Evolutionary conservation across 2,797 vertebrate species (phyloP), one percentile per base, ranked within the genome.

Genomic region (Pelodytes ibericus): DNA sequence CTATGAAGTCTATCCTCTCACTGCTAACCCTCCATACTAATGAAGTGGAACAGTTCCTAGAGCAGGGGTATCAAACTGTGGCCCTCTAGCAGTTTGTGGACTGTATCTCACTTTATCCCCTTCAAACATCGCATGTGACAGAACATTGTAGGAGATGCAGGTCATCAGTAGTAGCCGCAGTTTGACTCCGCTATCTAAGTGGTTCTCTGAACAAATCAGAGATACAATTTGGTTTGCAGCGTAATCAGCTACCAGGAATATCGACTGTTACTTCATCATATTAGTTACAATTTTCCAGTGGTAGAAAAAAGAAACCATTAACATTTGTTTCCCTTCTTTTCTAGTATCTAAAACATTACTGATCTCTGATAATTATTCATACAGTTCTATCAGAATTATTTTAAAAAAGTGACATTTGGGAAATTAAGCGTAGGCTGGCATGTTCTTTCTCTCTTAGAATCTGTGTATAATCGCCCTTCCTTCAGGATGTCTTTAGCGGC

Each of bases 281-380:
- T 53, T 24, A 53, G 20, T 53, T 5, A 16, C 3, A 20, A 53
- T 53, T 53, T 53, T 24, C 22, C n/a, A 53, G 49, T 24, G 7
- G 72, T 83, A 81, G 82, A 70, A 39, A 79, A 83, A 49, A 36
- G 64, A 70, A 61, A 49, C 77, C 74, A 69, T 16, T 80, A 81
- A 13, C 20, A 71, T 62, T 31, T 76, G 26, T 41, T 9, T 16
- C 6, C 60, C 16, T 72, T 41, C 26, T 62, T 65, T 80, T 85
- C 82, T 63, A 25, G 82, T 64, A 70, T 36, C 26, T 80, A 81
- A 65, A 80, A 77, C 22, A 80, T 74, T 84, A 84, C 75, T 83
- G 77, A 79, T 56, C 80, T 80, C 60, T 80, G 63, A 71, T 79
- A 44, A 18, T 47, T 83, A 61, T 31, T 64, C 71, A 49, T 47